These are phyloP conservation scores for Haemorhous mexicanus DNA, from an alignment of 2,113 vertebrate genomes.

Conservation along the genomic window DNA sequence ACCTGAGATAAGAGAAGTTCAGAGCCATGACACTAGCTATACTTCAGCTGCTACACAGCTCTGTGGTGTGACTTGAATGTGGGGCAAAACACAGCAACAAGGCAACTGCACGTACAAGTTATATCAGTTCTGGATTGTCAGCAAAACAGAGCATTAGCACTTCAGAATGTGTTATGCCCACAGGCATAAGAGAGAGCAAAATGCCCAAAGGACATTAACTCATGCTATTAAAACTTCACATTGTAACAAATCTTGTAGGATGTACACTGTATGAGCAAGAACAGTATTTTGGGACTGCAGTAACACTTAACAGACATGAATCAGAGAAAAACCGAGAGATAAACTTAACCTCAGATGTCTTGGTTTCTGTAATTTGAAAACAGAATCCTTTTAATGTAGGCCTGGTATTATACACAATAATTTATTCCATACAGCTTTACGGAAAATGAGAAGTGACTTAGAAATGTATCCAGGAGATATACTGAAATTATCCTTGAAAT, in stretches of 20 bases:
- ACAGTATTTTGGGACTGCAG: neutral
- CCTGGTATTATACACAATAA: neutral
- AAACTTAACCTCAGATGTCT: neutral
- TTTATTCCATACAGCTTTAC: neutral
- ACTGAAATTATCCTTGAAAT: neutral
- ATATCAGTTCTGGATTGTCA: neutral
- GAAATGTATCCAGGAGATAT: neutral
- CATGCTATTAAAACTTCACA: neutral
- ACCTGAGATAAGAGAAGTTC: neutral
- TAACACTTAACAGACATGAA: neutral
- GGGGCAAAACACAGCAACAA: neutral
- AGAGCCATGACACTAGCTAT: neutral
- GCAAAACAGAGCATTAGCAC: neutral
- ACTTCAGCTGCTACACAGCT: neutral
- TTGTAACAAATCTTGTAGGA: neutral
- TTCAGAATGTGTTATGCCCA: neutral
- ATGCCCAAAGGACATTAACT: neutral
- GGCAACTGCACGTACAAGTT: neutral
- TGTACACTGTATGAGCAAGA: neutral
- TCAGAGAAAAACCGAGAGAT: neutral
- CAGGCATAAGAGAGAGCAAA: neutral
- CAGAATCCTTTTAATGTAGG: neutral
- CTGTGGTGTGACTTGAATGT: neutral
- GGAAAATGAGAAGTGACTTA: neutral
- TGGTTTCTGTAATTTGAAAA: neutral